Percentiles rank a stretch among this genome's conserved stretches.
Evolutionary conservation across 1,140 invertebrate species (phyloP).

Genomic region (Rhyacophila brunnea): DNA sequence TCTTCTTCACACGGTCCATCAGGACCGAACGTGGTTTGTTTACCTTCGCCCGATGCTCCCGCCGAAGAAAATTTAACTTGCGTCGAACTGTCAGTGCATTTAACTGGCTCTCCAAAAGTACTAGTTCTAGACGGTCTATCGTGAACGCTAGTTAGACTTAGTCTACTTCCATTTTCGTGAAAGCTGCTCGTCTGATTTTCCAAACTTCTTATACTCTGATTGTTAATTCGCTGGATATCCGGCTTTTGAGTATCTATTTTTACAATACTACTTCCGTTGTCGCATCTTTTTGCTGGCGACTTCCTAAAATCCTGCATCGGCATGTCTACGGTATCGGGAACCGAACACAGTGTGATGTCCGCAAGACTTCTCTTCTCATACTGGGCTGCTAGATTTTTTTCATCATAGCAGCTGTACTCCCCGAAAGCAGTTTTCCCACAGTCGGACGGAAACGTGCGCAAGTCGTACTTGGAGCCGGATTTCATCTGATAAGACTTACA

Average conservation of each 20-base stretch:
- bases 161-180: constrained; percentile 36
- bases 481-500: constrained; percentile 44
- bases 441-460: constrained; percentile 51
- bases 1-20: constrained; percentile 40
- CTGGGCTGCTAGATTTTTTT: constrained; percentile 54
- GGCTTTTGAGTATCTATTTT: constrained; percentile 55
- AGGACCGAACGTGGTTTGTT: constrained; percentile 37
- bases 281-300: constrained; percentile 56
- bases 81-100: constrained; percentile 50
- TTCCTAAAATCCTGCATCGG: constrained; percentile 66
- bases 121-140: constrained; percentile 46
- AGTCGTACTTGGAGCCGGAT: constrained; percentile 51
- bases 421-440: constrained; percentile 56
- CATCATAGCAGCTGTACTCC: constrained; percentile 64
- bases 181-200: constrained; percentile 35
- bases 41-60: constrained; percentile 25
- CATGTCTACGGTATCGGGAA: constrained; percentile 64
- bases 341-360: constrained; percentile 54
- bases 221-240: constrained; percentile 46
- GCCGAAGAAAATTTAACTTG: constrained; percentile 52
- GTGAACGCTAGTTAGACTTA: constrained; percentile 52
- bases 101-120: constrained; percentile 47
- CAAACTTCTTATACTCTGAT: constrained; percentile 43
- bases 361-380: constrained; percentile 54
- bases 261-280: constrained; percentile 52